These are phyloP conservation scores for Sesamia nonagrioides DNA, from an alignment of 1,140 invertebrate species.

Conservation along the genomic window DNA sequence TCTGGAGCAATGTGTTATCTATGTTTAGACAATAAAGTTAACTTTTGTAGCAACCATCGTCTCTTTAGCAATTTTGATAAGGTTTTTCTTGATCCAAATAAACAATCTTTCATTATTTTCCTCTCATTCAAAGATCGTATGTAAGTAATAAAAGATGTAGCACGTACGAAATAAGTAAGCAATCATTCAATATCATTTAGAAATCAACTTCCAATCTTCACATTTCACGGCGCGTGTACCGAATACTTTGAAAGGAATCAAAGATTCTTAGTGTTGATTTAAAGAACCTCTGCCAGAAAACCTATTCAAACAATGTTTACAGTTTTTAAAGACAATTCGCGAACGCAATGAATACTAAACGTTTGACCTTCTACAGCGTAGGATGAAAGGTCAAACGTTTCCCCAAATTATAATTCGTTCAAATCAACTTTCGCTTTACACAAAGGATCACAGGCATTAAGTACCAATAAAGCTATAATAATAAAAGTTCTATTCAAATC, in stretches of 20 bases:
- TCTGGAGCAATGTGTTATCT: too few relatives aligned
- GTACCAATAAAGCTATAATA: conserved; percentile 77
- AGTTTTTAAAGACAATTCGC: conserved; percentile 44
- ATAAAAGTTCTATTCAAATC: conserved; percentile 79
- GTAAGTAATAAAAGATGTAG: neutral
- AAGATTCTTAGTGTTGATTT: conserved; percentile 29
- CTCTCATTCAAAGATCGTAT: neutral
- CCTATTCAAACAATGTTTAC: conserved; percentile 28
- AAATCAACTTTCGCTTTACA: conserved; percentile 71
- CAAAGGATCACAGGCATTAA: conserved; percentile 73
- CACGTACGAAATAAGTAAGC: conserved; percentile 8
- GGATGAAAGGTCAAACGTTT: conserved; percentile 13
- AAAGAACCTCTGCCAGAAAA: conserved; percentile 7
- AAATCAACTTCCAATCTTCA: conserved; percentile 11
- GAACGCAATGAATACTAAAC: conserved; percentile 47
- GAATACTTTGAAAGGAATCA: neutral
- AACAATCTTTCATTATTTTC: too few relatives aligned
- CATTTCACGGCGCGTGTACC: neutral
- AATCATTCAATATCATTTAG: conserved; percentile 15
- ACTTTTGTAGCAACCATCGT: too few relatives aligned
- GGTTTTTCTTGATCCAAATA: too few relatives aligned
- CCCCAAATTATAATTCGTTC: conserved; percentile 63
- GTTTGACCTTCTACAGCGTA: conserved; percentile 5
- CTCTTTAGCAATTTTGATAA: too few relatives aligned
- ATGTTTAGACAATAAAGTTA: too few relatives aligned